A percentile compares a stretch with the other conserved stretches of the same genome.
Evolutionary conservation across 2,888 invertebrate genomes (phyloP).

Genomic region (Apotomis turbidana): DNA sequence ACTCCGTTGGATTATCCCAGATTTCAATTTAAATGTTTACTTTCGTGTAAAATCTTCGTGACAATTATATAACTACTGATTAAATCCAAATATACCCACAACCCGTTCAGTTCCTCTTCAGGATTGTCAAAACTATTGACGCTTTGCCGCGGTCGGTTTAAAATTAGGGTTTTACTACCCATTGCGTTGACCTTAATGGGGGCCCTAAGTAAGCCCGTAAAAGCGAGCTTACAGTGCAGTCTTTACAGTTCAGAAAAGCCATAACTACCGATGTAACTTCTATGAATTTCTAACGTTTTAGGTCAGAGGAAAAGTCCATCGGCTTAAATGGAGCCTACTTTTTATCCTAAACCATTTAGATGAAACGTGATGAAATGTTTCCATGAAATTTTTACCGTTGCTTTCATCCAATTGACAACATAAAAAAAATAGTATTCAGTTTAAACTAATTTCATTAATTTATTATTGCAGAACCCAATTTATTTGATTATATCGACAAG

Average conservation of each 20-base stretch:
- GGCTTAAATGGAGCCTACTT: neutral
- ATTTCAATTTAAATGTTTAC: too few species aligned
- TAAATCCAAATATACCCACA: neutral
- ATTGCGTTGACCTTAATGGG: conserved; percentile 10
- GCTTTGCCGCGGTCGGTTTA: neutral
- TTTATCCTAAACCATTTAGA: neutral
- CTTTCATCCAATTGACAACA: too few species aligned
- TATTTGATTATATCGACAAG: too few species aligned
- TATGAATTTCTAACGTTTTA: neutral
- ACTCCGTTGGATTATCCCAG: too few species aligned
- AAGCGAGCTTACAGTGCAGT: neutral
- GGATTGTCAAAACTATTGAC: neutral
- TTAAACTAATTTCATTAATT: too few species aligned
- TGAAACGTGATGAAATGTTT: conserved; percentile 2
- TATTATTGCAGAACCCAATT: too few species aligned
- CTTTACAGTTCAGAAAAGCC: neutral
- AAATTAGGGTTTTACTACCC: conserved; percentile 16
- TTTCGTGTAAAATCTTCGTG: too few species aligned
- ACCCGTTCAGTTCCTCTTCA: neutral
- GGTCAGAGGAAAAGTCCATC: too few species aligned
- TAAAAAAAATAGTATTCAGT: too few species aligned
- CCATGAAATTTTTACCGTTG: neutral
- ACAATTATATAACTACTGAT: neutral
- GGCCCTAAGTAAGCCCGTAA: conserved; percentile 18
- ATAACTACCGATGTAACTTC: neutral